Evolutionary conservation across 2,797 vertebrate genomes (phyloP), one percentile per base, ranked within the genome.

Genomic region (Chloroceryle amazona): DNA sequence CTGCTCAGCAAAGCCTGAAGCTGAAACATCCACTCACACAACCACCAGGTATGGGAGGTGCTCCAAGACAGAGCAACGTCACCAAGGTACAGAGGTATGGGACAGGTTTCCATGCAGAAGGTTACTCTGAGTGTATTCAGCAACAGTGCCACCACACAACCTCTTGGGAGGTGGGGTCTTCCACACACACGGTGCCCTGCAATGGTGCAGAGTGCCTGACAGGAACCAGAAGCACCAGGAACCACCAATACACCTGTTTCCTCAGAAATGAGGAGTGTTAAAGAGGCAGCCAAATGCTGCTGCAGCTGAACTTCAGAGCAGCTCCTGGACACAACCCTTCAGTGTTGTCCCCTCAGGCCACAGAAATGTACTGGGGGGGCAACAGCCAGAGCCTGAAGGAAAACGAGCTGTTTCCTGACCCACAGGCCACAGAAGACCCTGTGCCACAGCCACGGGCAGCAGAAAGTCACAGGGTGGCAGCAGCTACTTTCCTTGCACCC

Each of bases 21-120:
- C 46, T 44, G 67, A 70, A 78, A 49, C 8, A 57, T 23, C 18
- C 57, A 31, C 61, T 75, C 63, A 23, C 58, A 62, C 57, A 51
- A 17, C 21, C 37, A 16, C 75, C 47, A 31, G 6, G 33, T 22
- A 33, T 15, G 42, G 21, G 16, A 23, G 47, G 29, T 52, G 62
- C 60, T 63, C 67, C 49, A 29, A 39, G n/a, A 12, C 46, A 55
- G 15, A 75, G 51, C n/a, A n/a, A 54, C 1, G 0, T 57, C 52
- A 26, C 0, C 18, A 25, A 26, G 19, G 28, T 4, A 25, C 44
- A 33, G 54, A 51, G 35, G n/a, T 54, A 41, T 0, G 0, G 62
- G 35, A 51, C 35, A n/a, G 41, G 46, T 39, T 63, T 63, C 41
- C 33, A 17, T 41, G 51, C 46, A 60, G 58, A 35, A 60, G 46